phyloP scores from a whole-genome alignment of 1,140 invertebrate genomes.

The Rhyacophila brunnea region DNA sequence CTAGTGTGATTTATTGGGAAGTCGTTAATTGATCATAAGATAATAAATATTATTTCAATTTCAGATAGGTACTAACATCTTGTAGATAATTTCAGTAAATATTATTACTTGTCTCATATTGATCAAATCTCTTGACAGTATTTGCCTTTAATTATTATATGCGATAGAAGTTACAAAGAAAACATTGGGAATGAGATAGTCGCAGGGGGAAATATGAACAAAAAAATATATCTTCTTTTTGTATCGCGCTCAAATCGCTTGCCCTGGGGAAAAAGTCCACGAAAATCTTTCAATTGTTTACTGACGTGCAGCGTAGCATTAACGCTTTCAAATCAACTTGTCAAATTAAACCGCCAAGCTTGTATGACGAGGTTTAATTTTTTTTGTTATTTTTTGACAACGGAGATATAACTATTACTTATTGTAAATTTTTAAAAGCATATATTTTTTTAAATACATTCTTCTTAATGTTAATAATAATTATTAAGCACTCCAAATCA shows the following conservation, averaged over 20 bases:
- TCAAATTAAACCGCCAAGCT: neutral
- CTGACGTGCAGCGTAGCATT: neutral
- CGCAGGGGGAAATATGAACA: conserved; percentile 16
- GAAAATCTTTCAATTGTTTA: conserved; percentile 8
- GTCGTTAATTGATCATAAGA: too few relatives aligned
- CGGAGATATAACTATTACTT: too few relatives aligned
- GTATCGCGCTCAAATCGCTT: conserved; percentile 18
- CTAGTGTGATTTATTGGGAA: too few relatives aligned
- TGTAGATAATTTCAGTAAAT: too few relatives aligned
- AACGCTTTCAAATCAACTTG: conserved; percentile 3
- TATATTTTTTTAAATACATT: too few relatives aligned
- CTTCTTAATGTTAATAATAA: too few relatives aligned
- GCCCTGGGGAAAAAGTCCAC: conserved; percentile 8
- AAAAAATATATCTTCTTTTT: conserved; percentile 30
- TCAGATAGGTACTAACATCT: too few relatives aligned
- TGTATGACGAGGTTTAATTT: neutral
- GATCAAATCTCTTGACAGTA: conserved; percentile 5
- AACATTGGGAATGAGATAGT: conserved; percentile 7
- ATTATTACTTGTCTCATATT: too few relatives aligned
- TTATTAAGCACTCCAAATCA: too few relatives aligned
- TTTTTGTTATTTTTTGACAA: neutral
- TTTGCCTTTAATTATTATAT: conserved; percentile 36
- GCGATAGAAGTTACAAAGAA: conserved; percentile 28
- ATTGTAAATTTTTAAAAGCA: too few relatives aligned
- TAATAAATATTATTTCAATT: too few relatives aligned